Conservation (phyloP, 2,888 invertebrate species). For the Pristionchus arcanus region DNA sequence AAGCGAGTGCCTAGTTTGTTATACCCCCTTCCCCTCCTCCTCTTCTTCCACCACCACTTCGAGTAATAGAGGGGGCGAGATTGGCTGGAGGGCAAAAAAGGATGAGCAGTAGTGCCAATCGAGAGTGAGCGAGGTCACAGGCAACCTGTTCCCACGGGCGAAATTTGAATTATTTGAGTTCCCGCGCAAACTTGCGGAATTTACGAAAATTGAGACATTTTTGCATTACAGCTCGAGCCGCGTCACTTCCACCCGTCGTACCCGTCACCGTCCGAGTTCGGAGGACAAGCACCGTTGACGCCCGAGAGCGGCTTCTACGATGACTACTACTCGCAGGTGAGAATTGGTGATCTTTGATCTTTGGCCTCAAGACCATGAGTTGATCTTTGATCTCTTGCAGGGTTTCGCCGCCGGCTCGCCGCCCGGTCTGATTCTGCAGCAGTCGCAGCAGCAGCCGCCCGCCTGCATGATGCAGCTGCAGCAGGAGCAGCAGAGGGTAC, state of each 20-base stretch:
- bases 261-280: slow-evolving; percentile 71
- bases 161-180: slow-evolving; percentile 28
- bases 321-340: slow-evolving; percentile 63
- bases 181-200: slow-evolving; percentile 3
- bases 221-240: slow-evolving; percentile 57
- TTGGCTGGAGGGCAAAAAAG: slow-evolving; percentile 43
- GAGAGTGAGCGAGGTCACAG: slow-evolving; percentile 30
- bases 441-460: slow-evolving; percentile 30
- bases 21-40: not conserved
- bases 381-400: slow-evolving; percentile 23
- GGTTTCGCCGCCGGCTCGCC: slow-evolving; percentile 47
- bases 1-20: slow-evolving; percentile 17
- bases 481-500: slow-evolving; percentile 30
- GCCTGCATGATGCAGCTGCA: slow-evolving; percentile 52
- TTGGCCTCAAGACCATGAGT: not conserved
- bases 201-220: slow-evolving; percentile 12
- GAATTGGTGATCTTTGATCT: slow-evolving; percentile 17
- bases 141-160: not conserved
- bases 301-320: slow-evolving; percentile 75
- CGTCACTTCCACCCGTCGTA: slow-evolving; percentile 64
- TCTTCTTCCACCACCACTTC: not conserved
- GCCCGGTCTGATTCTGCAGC: slow-evolving; percentile 16
- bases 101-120: slow-evolving; percentile 33
- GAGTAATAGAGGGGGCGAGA: slow-evolving; percentile 45
- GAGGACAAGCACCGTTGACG: slow-evolving; percentile 66